These are phyloP conservation scores for Meloe dianella DNA, from an alignment of 2,888 invertebrate species.

Conservation along the genomic window DNA sequence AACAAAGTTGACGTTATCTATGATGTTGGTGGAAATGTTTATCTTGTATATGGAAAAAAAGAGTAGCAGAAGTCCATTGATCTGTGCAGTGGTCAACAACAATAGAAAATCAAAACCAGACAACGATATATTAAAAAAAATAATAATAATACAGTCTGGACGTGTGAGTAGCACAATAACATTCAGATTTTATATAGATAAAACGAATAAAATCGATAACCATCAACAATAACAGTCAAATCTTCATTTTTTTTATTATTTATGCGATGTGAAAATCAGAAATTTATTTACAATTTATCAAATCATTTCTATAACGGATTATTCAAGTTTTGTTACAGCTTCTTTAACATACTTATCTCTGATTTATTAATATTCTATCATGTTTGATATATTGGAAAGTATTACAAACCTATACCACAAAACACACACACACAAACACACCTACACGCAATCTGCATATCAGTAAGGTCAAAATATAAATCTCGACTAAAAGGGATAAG, in stretches of 20 bases:
- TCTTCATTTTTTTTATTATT: too few species aligned
- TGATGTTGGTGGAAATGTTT: not conserved
- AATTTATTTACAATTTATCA: not conserved
- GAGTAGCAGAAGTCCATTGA: not conserved
- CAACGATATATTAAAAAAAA: not conserved
- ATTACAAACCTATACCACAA: too few species aligned
- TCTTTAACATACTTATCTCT: not conserved
- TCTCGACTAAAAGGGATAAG: not conserved
- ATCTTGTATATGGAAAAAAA: not conserved
- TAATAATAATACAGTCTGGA: not conserved
- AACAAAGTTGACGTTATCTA: not conserved
- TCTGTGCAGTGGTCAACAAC: not conserved
- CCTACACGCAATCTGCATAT: not conserved
- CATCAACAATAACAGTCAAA: not conserved
- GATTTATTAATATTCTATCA: not conserved
- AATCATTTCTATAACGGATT: not conserved
- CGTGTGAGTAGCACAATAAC: not conserved
- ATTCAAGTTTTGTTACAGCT: not conserved
- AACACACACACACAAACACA: too few species aligned
- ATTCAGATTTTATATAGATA: not conserved
- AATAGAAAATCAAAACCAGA: not conserved
- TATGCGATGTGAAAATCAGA: too few species aligned
- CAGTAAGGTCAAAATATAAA: constrained; percentile 2
- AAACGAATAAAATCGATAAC: not conserved
- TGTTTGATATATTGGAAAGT: not conserved